Percentiles rank a stretch among this genome's conserved stretches.
Evolutionary conservation across 1,140 invertebrate genomes (phyloP).

Genomic region (Dolichoris vasculosae): DNA sequence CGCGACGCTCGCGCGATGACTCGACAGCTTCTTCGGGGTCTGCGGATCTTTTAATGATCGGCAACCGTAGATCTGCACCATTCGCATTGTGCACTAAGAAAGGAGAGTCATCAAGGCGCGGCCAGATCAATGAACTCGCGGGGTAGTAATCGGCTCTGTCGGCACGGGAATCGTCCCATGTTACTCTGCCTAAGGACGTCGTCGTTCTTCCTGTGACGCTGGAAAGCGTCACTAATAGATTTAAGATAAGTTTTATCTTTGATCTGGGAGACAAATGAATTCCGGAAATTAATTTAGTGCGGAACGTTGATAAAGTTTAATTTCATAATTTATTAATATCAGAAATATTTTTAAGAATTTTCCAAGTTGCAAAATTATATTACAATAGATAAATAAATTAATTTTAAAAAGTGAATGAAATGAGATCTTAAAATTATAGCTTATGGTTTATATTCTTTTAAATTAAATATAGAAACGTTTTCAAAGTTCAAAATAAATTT

Average conservation of each 20-base stretch:
- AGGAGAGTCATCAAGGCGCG: conserved; percentile 60
- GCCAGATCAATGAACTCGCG: conserved; percentile 56
- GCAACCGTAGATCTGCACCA: conserved; percentile 54
- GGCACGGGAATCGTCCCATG: conserved; percentile 63
- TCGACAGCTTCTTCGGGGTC: conserved; percentile 33
- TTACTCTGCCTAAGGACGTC: conserved; percentile 58
- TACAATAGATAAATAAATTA: background rate
- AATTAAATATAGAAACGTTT: no score
- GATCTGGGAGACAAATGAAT: background rate
- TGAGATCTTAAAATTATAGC: no score
- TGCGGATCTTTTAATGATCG: background rate
- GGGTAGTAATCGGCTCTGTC: conserved; percentile 53
- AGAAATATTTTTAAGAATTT: no score
- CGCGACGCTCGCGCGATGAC: conserved; percentile 58
- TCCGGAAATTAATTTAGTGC: background rate
- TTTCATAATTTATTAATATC: no score
- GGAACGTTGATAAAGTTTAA: no score
- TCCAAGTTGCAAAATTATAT: background rate
- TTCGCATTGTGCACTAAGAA: conserved; percentile 64
- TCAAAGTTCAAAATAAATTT: no score
- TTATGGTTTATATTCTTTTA: no score
- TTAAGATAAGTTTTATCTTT: background rate
- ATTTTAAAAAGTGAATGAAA: no score
- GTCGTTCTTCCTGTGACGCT: background rate
- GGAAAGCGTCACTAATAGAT: background rate